phyloP scores from a whole-genome alignment of 2,888 invertebrate genomes.

The Sinopyrophorus schimmeli region DNA sequence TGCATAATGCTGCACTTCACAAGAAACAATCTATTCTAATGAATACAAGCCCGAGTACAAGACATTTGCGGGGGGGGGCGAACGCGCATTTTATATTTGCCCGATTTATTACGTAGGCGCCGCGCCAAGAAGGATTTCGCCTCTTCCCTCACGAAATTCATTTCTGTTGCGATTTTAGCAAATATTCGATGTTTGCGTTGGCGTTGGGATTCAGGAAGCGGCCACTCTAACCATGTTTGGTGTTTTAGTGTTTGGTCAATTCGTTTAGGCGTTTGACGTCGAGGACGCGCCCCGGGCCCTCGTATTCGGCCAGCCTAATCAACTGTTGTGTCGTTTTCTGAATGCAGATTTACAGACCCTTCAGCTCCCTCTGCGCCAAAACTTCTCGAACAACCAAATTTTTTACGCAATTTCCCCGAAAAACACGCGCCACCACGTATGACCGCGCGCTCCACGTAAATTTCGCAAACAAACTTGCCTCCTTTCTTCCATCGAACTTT shows the following conservation, averaged over 20 bases:
- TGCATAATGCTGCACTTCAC: constrained; percentile 47
- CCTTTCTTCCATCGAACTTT: too few relatives aligned
- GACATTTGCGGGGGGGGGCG: constrained; percentile 12
- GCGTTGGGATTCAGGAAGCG: constrained; percentile 49
- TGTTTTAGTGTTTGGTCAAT: constrained; percentile 55
- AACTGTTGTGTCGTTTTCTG: constrained; percentile 41
- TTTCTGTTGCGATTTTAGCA: constrained; percentile 34
- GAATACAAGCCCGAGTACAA: constrained; percentile 27
- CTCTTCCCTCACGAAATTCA: constrained; percentile 9
- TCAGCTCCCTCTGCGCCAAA: not conserved
- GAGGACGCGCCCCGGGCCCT: constrained; percentile 41
- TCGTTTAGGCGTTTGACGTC: constrained; percentile 51
- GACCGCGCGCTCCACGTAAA: not conserved
- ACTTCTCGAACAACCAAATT: constrained; percentile 1
- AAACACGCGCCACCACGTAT: not conserved
- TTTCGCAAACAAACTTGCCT: not conserved
- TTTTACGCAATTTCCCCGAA: not conserved
- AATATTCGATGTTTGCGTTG: constrained; percentile 39
- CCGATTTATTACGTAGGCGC: constrained; percentile 6
- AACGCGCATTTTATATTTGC: constrained; percentile 17
- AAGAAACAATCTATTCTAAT: constrained; percentile 34
- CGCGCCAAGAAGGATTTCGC: not conserved
- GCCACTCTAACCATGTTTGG: constrained; percentile 51
- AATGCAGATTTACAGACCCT: constrained; percentile 38
- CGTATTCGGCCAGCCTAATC: constrained; percentile 41